Evolutionary conservation across 2,888 invertebrate genomes (phyloP).

Genomic region (Polydrusus cervinus): DNA sequence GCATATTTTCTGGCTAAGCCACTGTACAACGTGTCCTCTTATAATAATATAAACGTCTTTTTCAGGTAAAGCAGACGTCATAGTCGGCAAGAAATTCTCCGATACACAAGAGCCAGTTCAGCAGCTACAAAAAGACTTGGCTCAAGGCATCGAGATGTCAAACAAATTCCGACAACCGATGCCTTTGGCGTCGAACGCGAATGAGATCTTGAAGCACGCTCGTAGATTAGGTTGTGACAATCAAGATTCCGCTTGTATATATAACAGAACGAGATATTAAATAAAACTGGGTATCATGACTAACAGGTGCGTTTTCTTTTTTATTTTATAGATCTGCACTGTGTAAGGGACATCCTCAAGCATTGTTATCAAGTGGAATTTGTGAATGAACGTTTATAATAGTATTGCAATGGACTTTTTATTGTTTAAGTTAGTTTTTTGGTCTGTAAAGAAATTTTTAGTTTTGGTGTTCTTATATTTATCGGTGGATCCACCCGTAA

Average conservation of each 20-base stretch:
- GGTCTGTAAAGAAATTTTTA: too few relatives aligned
- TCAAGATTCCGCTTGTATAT: slow-evolving; percentile 94
- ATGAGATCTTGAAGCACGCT: slow-evolving; percentile 97
- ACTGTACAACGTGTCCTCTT: too few relatives aligned
- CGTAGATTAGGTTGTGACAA: slow-evolving; percentile 94
- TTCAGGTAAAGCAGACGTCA: slow-evolving; percentile 82
- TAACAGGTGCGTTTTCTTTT: slow-evolving; percentile 8
- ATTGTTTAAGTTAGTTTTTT: not conserved
- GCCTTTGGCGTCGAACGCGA: slow-evolving; percentile 91
- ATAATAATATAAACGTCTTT: slow-evolving; percentile 61
- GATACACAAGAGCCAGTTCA: slow-evolving; percentile 77
- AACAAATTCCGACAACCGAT: slow-evolving; percentile 93
- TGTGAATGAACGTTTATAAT: not conserved
- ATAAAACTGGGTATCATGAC: slow-evolving; percentile 5
- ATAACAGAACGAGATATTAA: slow-evolving; percentile 89
- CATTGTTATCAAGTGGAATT: slow-evolving; percentile 6
- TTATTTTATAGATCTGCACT: slow-evolving; percentile 15
- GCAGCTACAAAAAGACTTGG: slow-evolving; percentile 96
- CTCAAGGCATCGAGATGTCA: slow-evolving; percentile 89
- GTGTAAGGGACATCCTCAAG: not conserved
- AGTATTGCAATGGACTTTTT: not conserved
- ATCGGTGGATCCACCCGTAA: too few relatives aligned
- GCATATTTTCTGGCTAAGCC: too few relatives aligned
- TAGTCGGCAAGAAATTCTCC: slow-evolving; percentile 64
- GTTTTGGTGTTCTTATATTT: too few relatives aligned